Percentiles rank a stretch among this genome's conserved stretches.
These are phyloP conservation scores for Mionectes macconnelli DNA, from an alignment of 2,113 vertebrate species.

Conservation along the genomic window DNA sequence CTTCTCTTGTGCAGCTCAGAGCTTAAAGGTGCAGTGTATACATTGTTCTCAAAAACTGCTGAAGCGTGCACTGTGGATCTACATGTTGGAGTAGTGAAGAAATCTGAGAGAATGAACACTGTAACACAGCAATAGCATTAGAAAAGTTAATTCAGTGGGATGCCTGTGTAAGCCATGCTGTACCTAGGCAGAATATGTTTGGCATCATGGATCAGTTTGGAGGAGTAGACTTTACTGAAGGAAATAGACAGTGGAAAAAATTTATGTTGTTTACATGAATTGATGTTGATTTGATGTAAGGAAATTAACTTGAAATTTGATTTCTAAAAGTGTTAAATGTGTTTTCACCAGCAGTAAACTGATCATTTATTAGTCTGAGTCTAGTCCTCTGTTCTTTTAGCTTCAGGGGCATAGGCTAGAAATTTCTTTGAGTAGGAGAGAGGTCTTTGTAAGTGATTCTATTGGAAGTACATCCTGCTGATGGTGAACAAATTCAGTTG, in stretches of 20 bases:
- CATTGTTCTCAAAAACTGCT: neutral
- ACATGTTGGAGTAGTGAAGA: neutral
- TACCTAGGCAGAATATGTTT: neutral
- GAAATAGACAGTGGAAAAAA: neutral
- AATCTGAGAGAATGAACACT: neutral
- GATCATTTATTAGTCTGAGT: neutral
- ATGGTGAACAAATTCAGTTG: neutral
- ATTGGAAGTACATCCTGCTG: neutral
- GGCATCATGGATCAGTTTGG: neutral
- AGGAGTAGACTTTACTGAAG: neutral
- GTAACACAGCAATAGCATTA: neutral
- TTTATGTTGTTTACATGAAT: neutral
- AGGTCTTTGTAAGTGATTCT: neutral
- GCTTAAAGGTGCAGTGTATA: neutral
- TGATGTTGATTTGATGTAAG: neutral
- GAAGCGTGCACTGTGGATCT: neutral
- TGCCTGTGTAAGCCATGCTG: neutral
- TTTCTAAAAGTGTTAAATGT: neutral
- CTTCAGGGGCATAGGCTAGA: neutral
- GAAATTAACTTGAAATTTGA: constrained; percentile 2
- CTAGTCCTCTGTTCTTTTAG: neutral
- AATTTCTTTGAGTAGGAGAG: neutral
- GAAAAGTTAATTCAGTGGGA: neutral
- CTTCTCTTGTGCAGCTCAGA: neutral
- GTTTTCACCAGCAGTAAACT: neutral